Base-by-base conservation (phyloP, 1,140 invertebrate genomes). In the Octopus bimaculoides region DNA sequence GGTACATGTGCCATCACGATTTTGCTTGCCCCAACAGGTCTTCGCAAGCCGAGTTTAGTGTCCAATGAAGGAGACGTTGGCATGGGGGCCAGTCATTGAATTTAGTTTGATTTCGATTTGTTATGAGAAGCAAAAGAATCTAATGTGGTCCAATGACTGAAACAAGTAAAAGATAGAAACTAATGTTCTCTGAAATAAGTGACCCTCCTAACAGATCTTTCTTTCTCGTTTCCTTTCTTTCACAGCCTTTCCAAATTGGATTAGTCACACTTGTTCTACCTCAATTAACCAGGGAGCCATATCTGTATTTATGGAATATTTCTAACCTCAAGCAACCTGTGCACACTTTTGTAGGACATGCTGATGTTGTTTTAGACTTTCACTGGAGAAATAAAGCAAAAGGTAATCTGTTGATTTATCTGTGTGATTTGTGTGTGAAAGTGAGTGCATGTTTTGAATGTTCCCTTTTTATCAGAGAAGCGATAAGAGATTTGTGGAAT, bases 351-450 rank as follows among this genome's bases (percentile, higher is more conserved):
- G 93, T 95, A 61, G 96, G 96, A 0, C 97, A 98, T 87, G 95
- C 95, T 4, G 96, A 98, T 91, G 96, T 97, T 61, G 96, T 98
- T 56, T 91, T 98, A 61, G 97, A 98, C 86, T 98, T 98, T 93
- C 95, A 96, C 83, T 98, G 96, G 96, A 92, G 95, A 80, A 90
- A 90, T 92, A 82, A 87, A 83, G 55, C 81, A 90, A 91, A 89
- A 87, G 92, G 90, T 92, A 82, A 41, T 41, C 26, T 41, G 2
- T 41, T 41, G 26, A 41, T 41, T 41, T 41, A 2, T 41, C 26
- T 41, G 26, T 41, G 26, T 41, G 26, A 41, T 41, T 0, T 41
- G 26, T 41, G 26, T 41, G 26, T 41, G 26, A 41, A 2, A 41
- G 26, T 41, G 26, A 41, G 26, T 1, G 26, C 26, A 41, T 41